These are phyloP conservation scores for Eclectus roratus DNA, from an alignment of 2,113 vertebrate genomes.

Conservation along the genomic window DNA sequence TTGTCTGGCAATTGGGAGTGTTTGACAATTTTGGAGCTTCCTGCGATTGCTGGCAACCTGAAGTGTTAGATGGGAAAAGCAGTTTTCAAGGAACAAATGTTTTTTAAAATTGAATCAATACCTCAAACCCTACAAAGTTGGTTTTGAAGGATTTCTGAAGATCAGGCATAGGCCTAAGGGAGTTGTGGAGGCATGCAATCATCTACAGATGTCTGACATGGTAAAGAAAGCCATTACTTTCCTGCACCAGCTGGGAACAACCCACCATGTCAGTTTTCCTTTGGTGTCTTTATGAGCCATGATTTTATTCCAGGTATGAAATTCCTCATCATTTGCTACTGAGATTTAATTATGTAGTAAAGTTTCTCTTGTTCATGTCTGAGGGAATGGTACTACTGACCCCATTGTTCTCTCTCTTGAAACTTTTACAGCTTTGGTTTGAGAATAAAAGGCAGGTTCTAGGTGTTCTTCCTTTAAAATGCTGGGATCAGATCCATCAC, in stretches of 20 bases:
- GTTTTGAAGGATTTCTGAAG: slow-evolving; percentile 10
- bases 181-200: neutral
- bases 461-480: neutral
- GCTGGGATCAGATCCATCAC: neutral
- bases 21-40: neutral
- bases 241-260: neutral
- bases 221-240: neutral
- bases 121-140: neutral
- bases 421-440: neutral
- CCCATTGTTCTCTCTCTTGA: neutral
- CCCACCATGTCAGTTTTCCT: neutral
- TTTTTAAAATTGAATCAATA: neutral
- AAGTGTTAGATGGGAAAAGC: neutral
- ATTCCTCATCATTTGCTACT: neutral
- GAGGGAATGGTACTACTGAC: neutral
- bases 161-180: neutral
- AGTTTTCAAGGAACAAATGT: neutral
- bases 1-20: neutral
- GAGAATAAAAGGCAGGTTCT: neutral
- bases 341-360: neutral
- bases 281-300: neutral
- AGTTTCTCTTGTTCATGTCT: neutral
- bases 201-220: neutral
- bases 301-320: neutral
- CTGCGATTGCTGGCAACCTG: neutral